phyloP scores from a whole-genome alignment of 2,888 invertebrate species.

The Mesorhabditis spiculigera region DNA sequence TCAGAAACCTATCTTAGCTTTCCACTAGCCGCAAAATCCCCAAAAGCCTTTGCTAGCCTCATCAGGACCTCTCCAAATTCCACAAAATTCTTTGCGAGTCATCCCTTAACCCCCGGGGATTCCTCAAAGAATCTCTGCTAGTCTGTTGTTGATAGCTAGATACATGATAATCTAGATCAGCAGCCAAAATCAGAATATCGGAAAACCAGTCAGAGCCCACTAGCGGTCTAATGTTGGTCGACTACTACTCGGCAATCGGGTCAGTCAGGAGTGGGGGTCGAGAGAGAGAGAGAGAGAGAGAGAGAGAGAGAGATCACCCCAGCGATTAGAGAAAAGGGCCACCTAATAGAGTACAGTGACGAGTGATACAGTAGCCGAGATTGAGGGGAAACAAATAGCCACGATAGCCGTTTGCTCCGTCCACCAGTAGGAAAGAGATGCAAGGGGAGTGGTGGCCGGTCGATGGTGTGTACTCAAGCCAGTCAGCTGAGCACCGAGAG shows the following conservation, averaged over 20 bases:
- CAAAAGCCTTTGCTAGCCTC: too few species aligned
- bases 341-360: slow-evolving; percentile 20
- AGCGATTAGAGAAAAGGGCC: slow-evolving; percentile 9
- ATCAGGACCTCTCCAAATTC: too few species aligned
- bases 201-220: not conserved
- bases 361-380: slow-evolving; percentile 12
- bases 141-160: too few species aligned
- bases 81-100: too few species aligned
- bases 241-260: not conserved
- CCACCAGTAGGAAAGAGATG: slow-evolving; percentile 7
- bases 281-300: not conserved
- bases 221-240: not conserved
- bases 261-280: not conserved
- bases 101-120: too few species aligned
- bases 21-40: too few species aligned
- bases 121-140: too few species aligned
- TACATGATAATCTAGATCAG: too few species aligned
- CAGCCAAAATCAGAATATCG: not conserved
- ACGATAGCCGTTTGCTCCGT: too few species aligned
- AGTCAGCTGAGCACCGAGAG: too few species aligned
- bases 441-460: not conserved
- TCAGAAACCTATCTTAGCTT: too few species aligned
- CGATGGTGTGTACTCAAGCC: too few species aligned
- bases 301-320: slow-evolving; percentile 7
- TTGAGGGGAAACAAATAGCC: not conserved